Percentiles rank a stretch among this genome's conserved stretches.
phyloP scores from a whole-genome alignment of 2,797 vertebrate species.

The Ataeniobius toweri region DNA sequence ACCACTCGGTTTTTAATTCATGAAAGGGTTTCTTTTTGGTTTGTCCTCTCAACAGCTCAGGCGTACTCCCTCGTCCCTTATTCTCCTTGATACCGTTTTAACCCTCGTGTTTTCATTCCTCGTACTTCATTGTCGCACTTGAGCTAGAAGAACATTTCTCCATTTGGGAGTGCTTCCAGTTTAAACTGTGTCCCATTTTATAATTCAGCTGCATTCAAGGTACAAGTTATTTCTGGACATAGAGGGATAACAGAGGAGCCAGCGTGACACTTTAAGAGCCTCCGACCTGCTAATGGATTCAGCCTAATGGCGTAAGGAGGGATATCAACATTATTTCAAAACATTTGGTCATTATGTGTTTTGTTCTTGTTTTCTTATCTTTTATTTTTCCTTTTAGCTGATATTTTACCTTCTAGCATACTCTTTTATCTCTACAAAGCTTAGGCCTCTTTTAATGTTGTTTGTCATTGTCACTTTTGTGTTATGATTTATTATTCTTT shows the following conservation, averaged over 20 bases:
- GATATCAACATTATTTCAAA: conserved; percentile 24
- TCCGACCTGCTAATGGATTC: conserved; percentile 53
- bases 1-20: conserved; percentile 76
- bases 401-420: neutral
- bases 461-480: neutral
- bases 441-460: neutral
- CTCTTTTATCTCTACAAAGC: neutral
- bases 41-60: conserved; percentile 43
- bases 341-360: conserved; percentile 27
- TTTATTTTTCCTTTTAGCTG: neutral
- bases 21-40: conserved; percentile 62
- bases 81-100: conserved; percentile 48
- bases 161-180: conserved; percentile 51
- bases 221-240: conserved; percentile 65
- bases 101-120: conserved; percentile 28
- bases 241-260: conserved; percentile 39
- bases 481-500: neutral
- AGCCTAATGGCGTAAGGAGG: conserved; percentile 38
- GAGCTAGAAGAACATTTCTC: conserved; percentile 49
- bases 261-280: conserved; percentile 46
- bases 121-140: conserved; percentile 47
- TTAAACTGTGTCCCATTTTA: conserved; percentile 55
- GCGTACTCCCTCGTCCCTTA: conserved; percentile 44
- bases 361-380: neutral
- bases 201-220: conserved; percentile 61